These are phyloP conservation scores for Blomia tropicalis DNA, from an alignment of 2,888 invertebrate species.

Conservation along the genomic window DNA sequence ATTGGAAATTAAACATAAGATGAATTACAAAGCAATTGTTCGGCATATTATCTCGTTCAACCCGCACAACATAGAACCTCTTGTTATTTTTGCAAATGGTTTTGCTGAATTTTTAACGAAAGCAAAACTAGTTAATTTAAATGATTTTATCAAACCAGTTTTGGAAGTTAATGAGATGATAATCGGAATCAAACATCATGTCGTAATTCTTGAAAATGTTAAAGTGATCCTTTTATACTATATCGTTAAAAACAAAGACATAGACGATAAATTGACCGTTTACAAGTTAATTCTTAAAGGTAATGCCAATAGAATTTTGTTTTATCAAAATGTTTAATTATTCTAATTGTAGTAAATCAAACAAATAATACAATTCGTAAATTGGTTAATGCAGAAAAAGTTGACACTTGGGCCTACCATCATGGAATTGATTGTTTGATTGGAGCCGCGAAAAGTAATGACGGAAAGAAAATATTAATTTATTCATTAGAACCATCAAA, in stretches of 20 bases:
- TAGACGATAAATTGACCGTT: background rate
- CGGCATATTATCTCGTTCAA: background rate
- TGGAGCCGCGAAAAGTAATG: background rate
- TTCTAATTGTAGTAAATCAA: too few species aligned
- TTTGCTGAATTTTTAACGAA: background rate
- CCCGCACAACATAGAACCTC: background rate
- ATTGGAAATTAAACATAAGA: background rate
- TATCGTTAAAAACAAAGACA: background rate
- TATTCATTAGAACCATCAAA: background rate
- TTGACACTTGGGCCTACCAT: background rate
- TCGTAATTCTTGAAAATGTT: background rate
- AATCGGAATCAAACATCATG: background rate
- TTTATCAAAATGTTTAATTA: too few species aligned
- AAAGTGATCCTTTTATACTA: background rate
- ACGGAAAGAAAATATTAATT: background rate
- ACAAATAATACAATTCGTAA: too few species aligned
- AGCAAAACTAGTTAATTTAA: background rate
- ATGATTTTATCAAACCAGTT: background rate
- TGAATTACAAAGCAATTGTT: background rate
- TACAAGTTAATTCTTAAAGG: background rate
- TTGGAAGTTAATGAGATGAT: background rate
- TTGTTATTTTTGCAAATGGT: background rate
- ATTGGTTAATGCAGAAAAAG: background rate
- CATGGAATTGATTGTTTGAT: background rate
- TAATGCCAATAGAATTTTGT: too few species aligned